A percentile compares a stretch with the other conserved stretches of the same genome.
Evolutionary conservation across 2,888 invertebrate species (phyloP).

Genomic region (Polydesmus complanatus): DNA sequence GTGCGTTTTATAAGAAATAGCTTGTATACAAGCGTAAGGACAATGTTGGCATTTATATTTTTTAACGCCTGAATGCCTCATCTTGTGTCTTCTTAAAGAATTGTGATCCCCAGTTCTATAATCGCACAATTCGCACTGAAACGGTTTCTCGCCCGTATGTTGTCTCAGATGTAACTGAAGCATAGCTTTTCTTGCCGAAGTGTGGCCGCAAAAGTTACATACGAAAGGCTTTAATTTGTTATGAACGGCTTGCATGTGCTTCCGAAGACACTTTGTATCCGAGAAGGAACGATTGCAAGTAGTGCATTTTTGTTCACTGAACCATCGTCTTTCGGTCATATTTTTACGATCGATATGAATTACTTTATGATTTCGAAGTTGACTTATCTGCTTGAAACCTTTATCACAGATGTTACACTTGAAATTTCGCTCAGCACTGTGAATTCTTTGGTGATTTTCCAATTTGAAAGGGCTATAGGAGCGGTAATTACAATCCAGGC

Average conservation of each 20-base stretch:
- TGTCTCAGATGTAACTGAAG: slow-evolving; percentile 31
- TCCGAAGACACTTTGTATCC: slow-evolving; percentile 31
- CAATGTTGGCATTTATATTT: slow-evolving; percentile 67
- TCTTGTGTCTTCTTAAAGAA: slow-evolving; percentile 61
- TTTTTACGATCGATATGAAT: slow-evolving; percentile 24
- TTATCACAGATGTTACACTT: slow-evolving; percentile 31
- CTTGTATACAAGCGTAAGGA: slow-evolving; percentile 61
- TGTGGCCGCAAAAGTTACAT: slow-evolving; percentile 30
- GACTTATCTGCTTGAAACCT: slow-evolving; percentile 31
- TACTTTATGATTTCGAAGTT: slow-evolving; percentile 31
- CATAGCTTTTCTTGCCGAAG: slow-evolving; percentile 32
- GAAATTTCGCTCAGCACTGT: slow-evolving; percentile 28
- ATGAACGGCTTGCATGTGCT: slow-evolving; percentile 30
- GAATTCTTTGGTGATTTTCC: slow-evolving; percentile 34
- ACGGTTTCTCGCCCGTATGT: slow-evolving; percentile 34
- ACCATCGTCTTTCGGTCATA: slow-evolving; percentile 24
- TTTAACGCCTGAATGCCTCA: slow-evolving; percentile 56
- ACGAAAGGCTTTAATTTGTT: slow-evolving; percentile 28
- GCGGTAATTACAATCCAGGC: slow-evolving; percentile 27
- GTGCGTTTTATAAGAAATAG: slow-evolving; percentile 33
- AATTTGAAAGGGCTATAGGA: slow-evolving; percentile 33
- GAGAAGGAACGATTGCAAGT: slow-evolving; percentile 31
- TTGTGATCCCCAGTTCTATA: slow-evolving; percentile 67
- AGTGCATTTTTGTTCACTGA: slow-evolving; percentile 28
- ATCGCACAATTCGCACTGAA: slow-evolving; percentile 45